Conservation (phyloP, 1,140 invertebrate species). For the Bicyclus anynana region DNA sequence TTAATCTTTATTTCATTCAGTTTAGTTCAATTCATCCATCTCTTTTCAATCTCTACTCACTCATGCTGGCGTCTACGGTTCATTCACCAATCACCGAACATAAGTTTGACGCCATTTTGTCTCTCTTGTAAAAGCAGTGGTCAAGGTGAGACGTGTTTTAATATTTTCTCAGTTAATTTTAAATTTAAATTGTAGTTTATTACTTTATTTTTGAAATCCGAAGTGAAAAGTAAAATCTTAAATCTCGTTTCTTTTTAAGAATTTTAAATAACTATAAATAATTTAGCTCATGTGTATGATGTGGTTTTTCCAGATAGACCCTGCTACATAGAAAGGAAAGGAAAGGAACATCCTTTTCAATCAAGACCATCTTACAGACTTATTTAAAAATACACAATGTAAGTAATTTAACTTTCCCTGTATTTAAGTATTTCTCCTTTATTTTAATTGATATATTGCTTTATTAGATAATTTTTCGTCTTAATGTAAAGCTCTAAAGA, state of each 20-base stretch:
- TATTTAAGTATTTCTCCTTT: not conserved
- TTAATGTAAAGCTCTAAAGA: too few relatives aligned
- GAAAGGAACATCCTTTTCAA: conserved; percentile 41
- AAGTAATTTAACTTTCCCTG: conserved; percentile 29
- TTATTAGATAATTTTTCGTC: not conserved
- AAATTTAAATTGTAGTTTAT: not conserved
- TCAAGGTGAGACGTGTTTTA: conserved; percentile 58
- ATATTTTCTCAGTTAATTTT: not conserved
- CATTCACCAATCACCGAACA: conserved; percentile 6
- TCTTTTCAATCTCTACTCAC: too few relatives aligned
- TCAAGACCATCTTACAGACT: conserved; percentile 46
- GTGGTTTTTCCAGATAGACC: conserved; percentile 47
- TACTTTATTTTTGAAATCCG: too few relatives aligned
- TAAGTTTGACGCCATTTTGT: conserved; percentile 19
- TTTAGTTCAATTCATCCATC: conserved; percentile 8
- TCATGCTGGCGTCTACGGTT: too few relatives aligned
- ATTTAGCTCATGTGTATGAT: not conserved
- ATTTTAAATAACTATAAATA: not conserved
- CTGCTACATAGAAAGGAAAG: conserved; percentile 42
- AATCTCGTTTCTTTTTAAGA: not conserved
- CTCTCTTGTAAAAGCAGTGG: conserved; percentile 64
- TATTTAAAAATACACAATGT: conserved; percentile 42
- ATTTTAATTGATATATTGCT: not conserved
- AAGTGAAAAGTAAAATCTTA: too few relatives aligned
- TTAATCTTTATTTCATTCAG: too few relatives aligned